phyloP scores from a whole-genome alignment of 2,113 vertebrate species.

The Lamprotornis superbus region DNA sequence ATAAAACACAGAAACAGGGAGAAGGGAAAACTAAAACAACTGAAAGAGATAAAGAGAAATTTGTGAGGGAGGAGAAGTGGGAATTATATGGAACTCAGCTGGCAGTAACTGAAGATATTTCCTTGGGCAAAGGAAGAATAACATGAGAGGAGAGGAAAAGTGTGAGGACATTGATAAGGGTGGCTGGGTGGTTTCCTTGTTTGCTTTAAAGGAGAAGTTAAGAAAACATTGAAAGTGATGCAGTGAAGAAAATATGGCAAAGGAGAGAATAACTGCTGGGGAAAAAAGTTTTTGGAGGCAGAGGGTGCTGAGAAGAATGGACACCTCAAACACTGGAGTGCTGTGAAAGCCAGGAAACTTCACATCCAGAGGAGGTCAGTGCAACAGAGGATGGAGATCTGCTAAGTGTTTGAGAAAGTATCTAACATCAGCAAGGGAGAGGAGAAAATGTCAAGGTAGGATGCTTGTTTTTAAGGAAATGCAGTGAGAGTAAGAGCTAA shows the following conservation, averaged over 20 bases:
- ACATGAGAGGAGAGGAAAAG: background rate
- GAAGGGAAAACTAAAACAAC: background rate
- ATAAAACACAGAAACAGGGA: background rate
- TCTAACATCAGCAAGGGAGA: background rate
- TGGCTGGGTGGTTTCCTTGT: background rate
- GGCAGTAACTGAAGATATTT: background rate
- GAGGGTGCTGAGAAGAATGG: background rate
- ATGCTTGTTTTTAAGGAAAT: background rate
- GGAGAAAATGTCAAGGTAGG: background rate
- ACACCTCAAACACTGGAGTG: background rate
- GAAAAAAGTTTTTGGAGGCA: background rate
- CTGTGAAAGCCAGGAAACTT: background rate
- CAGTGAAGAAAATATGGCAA: background rate
- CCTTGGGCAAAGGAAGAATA: background rate
- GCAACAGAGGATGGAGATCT: background rate
- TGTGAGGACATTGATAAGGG: background rate
- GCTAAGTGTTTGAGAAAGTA: background rate
- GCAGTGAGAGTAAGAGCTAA: background rate
- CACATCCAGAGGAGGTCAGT: accelerated
- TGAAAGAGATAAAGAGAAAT: background rate
- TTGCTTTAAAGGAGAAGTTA: background rate
- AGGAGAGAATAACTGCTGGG: background rate
- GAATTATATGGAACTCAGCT: background rate
- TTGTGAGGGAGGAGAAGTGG: background rate
- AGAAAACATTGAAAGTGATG: background rate